phyloP scores from a whole-genome alignment of 2,797 vertebrate species.

The Brachymystax lenok region DNA sequence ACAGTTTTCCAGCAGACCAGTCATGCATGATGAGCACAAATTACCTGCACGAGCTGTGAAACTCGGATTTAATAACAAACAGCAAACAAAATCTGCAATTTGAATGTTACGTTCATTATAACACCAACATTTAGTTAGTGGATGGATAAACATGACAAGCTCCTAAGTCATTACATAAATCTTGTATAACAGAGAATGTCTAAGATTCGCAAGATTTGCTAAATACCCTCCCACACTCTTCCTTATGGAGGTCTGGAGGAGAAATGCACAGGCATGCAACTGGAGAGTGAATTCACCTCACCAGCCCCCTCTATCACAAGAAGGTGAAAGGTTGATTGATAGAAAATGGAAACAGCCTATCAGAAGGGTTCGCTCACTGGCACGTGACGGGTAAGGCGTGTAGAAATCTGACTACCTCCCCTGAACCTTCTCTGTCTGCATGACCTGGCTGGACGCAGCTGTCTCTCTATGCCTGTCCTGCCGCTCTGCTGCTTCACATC shows the following conservation, averaged over 20 bases:
- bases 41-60: neutral
- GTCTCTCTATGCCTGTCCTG: conserved; percentile 1
- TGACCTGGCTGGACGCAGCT: conserved; percentile 17
- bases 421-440: conserved; percentile 1
- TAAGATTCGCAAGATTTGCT: neutral
- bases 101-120: neutral
- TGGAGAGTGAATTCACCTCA: neutral
- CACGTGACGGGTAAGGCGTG: neutral
- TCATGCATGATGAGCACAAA: neutral
- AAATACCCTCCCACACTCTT: neutral
- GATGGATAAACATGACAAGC: neutral
- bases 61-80: neutral
- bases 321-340: neutral
- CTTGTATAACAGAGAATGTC: neutral
- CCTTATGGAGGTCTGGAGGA: neutral
- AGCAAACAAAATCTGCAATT: neutral
- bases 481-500: conserved; percentile 16
- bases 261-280: neutral
- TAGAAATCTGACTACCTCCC: neutral
- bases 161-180: neutral
- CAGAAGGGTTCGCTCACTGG: neutral
- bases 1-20: neutral
- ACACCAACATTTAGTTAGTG: neutral
- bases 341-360: neutral
- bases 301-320: neutral